Conservation (phyloP, 2,797 vertebrate genomes). For the Leuciscus waleckii region DNA sequence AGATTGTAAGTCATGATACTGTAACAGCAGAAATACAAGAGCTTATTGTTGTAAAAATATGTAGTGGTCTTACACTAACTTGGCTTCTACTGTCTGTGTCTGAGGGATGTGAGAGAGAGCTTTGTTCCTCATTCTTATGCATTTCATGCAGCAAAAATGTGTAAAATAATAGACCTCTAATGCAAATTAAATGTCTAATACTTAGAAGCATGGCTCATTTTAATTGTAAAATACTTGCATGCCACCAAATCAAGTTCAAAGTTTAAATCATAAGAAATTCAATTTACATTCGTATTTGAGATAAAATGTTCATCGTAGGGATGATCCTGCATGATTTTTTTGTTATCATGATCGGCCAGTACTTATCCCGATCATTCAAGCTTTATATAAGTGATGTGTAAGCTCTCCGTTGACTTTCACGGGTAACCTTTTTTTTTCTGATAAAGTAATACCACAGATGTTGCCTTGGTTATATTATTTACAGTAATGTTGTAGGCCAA, state of each 20-base stretch:
- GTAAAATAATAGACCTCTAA: not conserved
- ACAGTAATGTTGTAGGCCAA: too few relatives aligned
- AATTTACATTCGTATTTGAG: too few relatives aligned
- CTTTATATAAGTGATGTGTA: too few relatives aligned
- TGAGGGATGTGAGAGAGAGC: constrained; percentile 47
- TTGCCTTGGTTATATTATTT: too few relatives aligned
- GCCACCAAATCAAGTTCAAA: not conserved
- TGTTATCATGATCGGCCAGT: too few relatives aligned
- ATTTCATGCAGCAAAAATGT: constrained; percentile 26
- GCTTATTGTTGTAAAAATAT: constrained; percentile 69
- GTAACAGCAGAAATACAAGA: constrained; percentile 66
- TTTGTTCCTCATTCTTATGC: constrained; percentile 49
- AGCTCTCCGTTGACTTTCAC: too few relatives aligned
- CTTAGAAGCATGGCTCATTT: not conserved
- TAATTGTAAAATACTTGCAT: not conserved
- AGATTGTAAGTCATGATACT: constrained; percentile 21
- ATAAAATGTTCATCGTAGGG: too few relatives aligned
- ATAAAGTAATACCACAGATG: too few relatives aligned
- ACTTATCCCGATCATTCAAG: not conserved
- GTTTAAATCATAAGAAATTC: too few relatives aligned
- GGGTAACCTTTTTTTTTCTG: too few relatives aligned
- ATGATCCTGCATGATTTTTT: not conserved
- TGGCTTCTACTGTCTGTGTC: constrained; percentile 42
- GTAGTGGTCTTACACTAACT: constrained; percentile 56
- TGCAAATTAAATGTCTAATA: not conserved